Conservation (phyloP, 2,113 vertebrate species). For the Zootoca vivipara region DNA sequence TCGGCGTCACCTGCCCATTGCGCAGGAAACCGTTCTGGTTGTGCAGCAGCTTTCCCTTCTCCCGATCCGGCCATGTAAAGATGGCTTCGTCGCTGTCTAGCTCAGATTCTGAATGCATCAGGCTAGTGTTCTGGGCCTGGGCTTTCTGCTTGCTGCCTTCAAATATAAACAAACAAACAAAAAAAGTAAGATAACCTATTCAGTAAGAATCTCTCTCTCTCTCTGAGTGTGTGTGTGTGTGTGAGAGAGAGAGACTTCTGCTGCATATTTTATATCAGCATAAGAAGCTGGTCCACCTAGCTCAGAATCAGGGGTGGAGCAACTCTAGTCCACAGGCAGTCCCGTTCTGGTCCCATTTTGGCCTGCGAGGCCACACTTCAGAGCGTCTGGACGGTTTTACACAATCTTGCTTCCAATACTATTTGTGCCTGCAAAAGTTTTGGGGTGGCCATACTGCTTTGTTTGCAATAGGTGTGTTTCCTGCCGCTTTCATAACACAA, state of each 20-base stretch:
- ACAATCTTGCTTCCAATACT: too few relatives aligned
- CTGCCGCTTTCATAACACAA: too few relatives aligned
- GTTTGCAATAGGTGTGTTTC: too few relatives aligned
- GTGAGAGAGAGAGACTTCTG: neutral
- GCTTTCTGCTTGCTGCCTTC: slow-evolving; percentile 86
- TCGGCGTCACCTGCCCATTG: slow-evolving; percentile 86
- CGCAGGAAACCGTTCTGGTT: slow-evolving; percentile 92
- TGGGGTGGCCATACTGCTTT: too few relatives aligned
- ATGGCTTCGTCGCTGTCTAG: slow-evolving; percentile 95
- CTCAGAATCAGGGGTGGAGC: too few relatives aligned
- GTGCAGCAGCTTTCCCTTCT: slow-evolving; percentile 89
- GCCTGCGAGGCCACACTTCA: neutral
- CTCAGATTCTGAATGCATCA: slow-evolving; percentile 97
- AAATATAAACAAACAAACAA: slow-evolving; percentile 19
- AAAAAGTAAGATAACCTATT: neutral
- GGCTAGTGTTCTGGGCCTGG: slow-evolving; percentile 86
- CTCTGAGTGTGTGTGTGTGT: neutral
- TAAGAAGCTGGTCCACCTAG: too few relatives aligned
- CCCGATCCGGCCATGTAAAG: slow-evolving; percentile 90
- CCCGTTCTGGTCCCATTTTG: too few relatives aligned
- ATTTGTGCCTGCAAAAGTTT: too few relatives aligned
- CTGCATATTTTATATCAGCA: neutral
- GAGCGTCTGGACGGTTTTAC: neutral
- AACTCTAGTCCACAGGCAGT: too few relatives aligned
- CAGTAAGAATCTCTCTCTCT: too few relatives aligned